Percentiles rank a stretch among this genome's conserved stretches.
phyloP scores from a whole-genome alignment of 1,140 invertebrate genomes.

The Globodera ellingtonae region DNA sequence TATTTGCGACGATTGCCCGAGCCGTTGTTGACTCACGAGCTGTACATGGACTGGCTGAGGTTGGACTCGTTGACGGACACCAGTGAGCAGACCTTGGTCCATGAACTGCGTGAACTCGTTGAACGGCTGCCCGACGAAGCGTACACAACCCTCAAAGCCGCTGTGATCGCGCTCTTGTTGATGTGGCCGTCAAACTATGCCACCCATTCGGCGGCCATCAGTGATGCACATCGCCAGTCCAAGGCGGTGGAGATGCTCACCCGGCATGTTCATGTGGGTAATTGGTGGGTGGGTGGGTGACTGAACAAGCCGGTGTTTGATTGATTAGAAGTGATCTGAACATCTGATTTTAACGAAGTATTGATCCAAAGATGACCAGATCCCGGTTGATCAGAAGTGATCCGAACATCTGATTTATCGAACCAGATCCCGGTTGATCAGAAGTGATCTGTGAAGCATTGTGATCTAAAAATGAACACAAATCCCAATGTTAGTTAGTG shows the following conservation, averaged over 20 bases:
- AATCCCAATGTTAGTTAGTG: background rate
- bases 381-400: too few species aligned
- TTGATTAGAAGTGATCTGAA: background rate
- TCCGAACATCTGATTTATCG: too few species aligned
- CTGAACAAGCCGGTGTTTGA: background rate
- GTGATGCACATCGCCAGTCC: slow-evolving; percentile 57
- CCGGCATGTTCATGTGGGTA: slow-evolving; percentile 58
- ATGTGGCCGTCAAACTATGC: slow-evolving; percentile 47
- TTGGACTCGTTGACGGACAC: slow-evolving; percentile 12
- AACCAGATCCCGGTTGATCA: slow-evolving; percentile 10
- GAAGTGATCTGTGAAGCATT: slow-evolving; percentile 1
- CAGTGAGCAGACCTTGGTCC: slow-evolving; percentile 23
- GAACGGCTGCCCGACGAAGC: slow-evolving; percentile 56
- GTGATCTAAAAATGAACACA: background rate
- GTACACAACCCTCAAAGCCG: slow-evolving; percentile 59
- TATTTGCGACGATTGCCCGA: slow-evolving; percentile 85
- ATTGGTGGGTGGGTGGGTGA: background rate
- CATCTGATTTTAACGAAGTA: slow-evolving; percentile 2
- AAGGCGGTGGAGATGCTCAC: slow-evolving; percentile 57
- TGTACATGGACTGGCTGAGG: slow-evolving; percentile 80
- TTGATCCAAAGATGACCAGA: background rate
- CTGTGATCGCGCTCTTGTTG: slow-evolving; percentile 62
- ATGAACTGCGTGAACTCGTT: slow-evolving; percentile 35
- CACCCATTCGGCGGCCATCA: slow-evolving; percentile 38
- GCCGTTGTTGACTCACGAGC: slow-evolving; percentile 82